These are phyloP conservation scores for Hyperoodon ampullatus DNA, from an alignment of 2,113 vertebrate species.

Conservation along the genomic window DNA sequence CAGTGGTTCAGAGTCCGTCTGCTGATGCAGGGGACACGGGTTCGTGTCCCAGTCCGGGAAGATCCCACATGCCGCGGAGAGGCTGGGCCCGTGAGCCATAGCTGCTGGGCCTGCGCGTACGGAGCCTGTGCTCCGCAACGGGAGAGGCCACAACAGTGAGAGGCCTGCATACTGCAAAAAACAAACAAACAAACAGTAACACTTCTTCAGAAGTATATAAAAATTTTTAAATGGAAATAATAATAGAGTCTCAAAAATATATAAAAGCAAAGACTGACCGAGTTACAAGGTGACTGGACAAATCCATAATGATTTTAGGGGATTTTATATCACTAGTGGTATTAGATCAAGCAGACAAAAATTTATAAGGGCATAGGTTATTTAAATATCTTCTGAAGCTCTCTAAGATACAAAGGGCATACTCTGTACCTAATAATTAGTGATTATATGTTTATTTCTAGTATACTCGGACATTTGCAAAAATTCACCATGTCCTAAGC, in stretches of 20 bases:
- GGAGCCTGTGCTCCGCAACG: too few species aligned
- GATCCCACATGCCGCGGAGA: too few species aligned
- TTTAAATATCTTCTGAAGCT: background rate
- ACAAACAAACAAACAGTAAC: background rate
- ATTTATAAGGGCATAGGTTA: background rate
- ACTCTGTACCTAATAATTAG: background rate
- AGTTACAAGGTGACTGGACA: background rate
- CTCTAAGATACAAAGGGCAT: background rate
- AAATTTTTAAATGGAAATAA: background rate
- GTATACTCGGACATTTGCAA: background rate
- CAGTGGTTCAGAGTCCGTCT: too few species aligned
- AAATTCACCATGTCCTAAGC: background rate
- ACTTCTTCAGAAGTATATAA: background rate
- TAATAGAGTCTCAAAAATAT: background rate
- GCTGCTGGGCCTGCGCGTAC: too few species aligned
- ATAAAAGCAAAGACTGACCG: background rate
- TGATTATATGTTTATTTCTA: background rate
- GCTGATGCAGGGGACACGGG: too few species aligned
- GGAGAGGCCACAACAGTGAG: too few species aligned
- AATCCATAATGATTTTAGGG: background rate
- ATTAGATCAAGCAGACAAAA: background rate
- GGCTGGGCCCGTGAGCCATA: too few species aligned
- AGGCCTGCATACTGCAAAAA: too few species aligned
- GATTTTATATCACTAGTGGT: background rate
- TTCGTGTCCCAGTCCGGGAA: too few species aligned